Conservation (phyloP, 2,888 invertebrate genomes). For the Nemoura dubitans region DNA sequence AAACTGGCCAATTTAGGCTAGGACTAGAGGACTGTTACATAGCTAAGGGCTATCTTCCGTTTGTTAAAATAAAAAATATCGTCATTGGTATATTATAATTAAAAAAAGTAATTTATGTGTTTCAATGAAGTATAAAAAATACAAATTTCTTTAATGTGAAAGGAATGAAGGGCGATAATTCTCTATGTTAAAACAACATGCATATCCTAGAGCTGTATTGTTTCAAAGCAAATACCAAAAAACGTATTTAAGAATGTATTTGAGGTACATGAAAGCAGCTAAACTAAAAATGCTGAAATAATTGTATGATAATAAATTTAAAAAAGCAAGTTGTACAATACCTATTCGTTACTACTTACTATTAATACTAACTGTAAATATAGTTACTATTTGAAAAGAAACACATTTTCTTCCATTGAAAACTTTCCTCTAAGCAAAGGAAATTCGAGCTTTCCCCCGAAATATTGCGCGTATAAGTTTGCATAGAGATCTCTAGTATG, state of each 20-base stretch:
- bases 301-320: constrained; percentile 42
- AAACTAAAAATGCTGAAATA: constrained; percentile 38
- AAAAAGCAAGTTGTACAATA: constrained; percentile 45
- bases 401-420: constrained; percentile 39
- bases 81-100: neutral
- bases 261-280: constrained; percentile 31
- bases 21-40: neutral
- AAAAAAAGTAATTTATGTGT: neutral
- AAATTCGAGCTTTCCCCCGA: neutral
- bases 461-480: neutral
- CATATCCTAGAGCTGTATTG: constrained; percentile 40
- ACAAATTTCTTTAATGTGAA: neutral
- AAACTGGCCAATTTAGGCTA: neutral
- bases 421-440: neutral
- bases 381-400: constrained; percentile 10
- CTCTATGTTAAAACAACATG: constrained; percentile 39
- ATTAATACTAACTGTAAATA: constrained; percentile 41
- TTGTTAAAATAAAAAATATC: neutral
- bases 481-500: neutral
- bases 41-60: neutral
- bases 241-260: constrained; percentile 39
- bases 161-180: constrained; percentile 19
- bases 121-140: neutral
- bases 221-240: constrained; percentile 43
- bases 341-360: constrained; percentile 28